Percentiles rank a stretch among this genome's conserved stretches.
Evolutionary conservation across 2,888 invertebrate genomes (phyloP).

Genomic region (Ceraclea dissimilis): DNA sequence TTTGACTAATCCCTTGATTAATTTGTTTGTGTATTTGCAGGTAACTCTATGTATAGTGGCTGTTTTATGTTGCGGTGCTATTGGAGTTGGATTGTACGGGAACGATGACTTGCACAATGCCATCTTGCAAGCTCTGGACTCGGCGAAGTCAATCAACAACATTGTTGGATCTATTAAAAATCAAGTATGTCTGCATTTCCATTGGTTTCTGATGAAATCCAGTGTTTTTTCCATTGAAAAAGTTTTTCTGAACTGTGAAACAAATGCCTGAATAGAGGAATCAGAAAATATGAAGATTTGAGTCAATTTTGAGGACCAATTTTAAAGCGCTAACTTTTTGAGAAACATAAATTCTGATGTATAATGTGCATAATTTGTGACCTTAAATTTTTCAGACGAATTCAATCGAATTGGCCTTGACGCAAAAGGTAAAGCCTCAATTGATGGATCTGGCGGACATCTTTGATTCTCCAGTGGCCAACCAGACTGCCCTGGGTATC

Average conservation of each 20-base stretch:
- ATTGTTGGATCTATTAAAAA: slow-evolving; percentile 73
- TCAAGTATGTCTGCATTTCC: slow-evolving; percentile 52
- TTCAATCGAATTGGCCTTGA: slow-evolving; percentile 66
- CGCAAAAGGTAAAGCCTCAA: slow-evolving; percentile 60
- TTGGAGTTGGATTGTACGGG: slow-evolving; percentile 85
- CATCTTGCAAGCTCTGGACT: slow-evolving; percentile 69
- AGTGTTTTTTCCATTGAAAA: too few relatives aligned
- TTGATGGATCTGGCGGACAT: slow-evolving; percentile 67
- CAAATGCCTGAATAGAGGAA: too few relatives aligned
- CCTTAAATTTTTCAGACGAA: slow-evolving; percentile 58
- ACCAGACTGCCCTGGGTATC: slow-evolving; percentile 67
- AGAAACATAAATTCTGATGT: too few relatives aligned
- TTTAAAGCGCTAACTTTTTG: too few relatives aligned
- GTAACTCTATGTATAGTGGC: slow-evolving; percentile 71
- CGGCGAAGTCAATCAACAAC: slow-evolving; percentile 74
- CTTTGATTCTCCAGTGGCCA: slow-evolving; percentile 68
- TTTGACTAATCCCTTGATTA: too few relatives aligned
- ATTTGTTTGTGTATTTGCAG: slow-evolving; percentile 33
- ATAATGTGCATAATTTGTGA: too few relatives aligned
- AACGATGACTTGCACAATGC: slow-evolving; percentile 93
- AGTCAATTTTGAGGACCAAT: too few relatives aligned
- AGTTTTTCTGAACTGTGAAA: too few relatives aligned
- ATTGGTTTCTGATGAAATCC: neutral
- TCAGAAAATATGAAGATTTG: too few relatives aligned
- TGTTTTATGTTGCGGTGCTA: slow-evolving; percentile 81